Percentiles rank a stretch among this genome's conserved stretches.
Evolutionary conservation across 2,797 vertebrate species (phyloP).

Genomic region (Dicrostonyx torquatus): DNA sequence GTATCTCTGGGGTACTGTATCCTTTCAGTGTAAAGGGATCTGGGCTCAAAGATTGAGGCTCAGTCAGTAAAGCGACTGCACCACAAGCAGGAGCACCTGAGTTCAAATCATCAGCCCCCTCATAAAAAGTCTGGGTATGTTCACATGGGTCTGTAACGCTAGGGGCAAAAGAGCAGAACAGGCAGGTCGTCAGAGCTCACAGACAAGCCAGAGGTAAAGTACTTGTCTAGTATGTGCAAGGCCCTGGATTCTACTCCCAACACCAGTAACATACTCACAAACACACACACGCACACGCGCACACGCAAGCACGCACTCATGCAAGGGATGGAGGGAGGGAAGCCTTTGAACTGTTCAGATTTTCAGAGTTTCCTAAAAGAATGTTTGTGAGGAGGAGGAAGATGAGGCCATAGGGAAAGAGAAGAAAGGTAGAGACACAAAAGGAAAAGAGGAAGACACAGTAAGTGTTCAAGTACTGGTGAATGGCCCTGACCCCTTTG

Average conservation of each 20-base stretch:
- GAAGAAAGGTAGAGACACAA: background rate
- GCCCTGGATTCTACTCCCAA: background rate
- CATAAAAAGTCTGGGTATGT: background rate
- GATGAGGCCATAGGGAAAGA: background rate
- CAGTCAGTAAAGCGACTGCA: background rate
- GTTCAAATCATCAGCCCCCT: background rate
- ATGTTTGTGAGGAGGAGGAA: background rate
- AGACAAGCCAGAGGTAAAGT: background rate
- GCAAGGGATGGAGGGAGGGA: rapidly evolving
- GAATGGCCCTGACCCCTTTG: background rate
- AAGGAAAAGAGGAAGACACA: background rate
- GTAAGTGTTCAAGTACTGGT: background rate
- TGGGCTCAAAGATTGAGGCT: background rate
- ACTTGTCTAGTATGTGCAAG: background rate
- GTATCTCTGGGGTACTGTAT: background rate
- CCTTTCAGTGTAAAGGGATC: background rate
- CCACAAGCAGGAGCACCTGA: background rate
- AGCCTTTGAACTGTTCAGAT: background rate
- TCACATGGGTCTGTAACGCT: background rate
- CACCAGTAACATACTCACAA: background rate
- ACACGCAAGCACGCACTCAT: too few species aligned
- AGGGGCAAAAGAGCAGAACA: background rate
- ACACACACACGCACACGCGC: too few species aligned
- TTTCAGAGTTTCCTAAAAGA: constrained; percentile 47
- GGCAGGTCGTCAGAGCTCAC: background rate